These are phyloP conservation scores for Agrypnia vestita DNA, from an alignment of 1,140 invertebrate species.

Conservation along the genomic window DNA sequence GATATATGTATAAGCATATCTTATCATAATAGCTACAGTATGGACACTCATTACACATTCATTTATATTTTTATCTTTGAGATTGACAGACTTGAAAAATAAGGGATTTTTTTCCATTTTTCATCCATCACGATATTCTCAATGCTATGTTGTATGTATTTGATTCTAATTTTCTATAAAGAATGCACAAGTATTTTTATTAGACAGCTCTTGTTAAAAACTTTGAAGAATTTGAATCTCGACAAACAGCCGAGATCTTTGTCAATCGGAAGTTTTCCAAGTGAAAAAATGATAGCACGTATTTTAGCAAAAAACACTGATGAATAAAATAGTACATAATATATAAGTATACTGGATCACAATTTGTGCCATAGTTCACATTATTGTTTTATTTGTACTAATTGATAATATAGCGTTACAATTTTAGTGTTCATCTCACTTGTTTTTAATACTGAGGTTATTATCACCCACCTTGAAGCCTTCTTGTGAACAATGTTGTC, in stretches of 20 bases:
- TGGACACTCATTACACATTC: slow-evolving; percentile 57
- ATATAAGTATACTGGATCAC: slow-evolving; percentile 18
- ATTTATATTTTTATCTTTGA: slow-evolving; percentile 46
- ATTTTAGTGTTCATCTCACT: slow-evolving; percentile 35
- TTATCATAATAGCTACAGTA: slow-evolving; percentile 52
- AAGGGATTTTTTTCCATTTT: not conserved
- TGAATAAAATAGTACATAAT: not conserved
- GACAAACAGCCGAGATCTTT: not conserved
- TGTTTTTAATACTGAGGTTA: slow-evolving; percentile 46
- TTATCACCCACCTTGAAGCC: not conserved
- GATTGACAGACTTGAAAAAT: slow-evolving; percentile 20
- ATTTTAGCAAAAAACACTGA: slow-evolving; percentile 5
- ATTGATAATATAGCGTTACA: slow-evolving; percentile 46
- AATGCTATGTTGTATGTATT: slow-evolving; percentile 23
- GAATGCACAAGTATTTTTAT: slow-evolving; percentile 30
- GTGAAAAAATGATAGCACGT: not conserved
- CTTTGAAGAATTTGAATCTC: slow-evolving; percentile 2
- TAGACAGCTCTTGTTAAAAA: slow-evolving; percentile 12
- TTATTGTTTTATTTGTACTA: slow-evolving; percentile 53
- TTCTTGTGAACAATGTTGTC: slow-evolving; percentile 33
- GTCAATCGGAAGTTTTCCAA: not conserved
- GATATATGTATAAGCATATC: slow-evolving; percentile 55
- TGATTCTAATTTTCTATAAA: slow-evolving; percentile 34
- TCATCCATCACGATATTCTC: slow-evolving; percentile 8
- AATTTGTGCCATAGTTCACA: slow-evolving; percentile 41